Percentiles rank a stretch among this genome's conserved stretches.
These are phyloP conservation scores for Bagarius yarrelli DNA, from an alignment of 2,113 vertebrate genomes.

Conservation along the genomic window DNA sequence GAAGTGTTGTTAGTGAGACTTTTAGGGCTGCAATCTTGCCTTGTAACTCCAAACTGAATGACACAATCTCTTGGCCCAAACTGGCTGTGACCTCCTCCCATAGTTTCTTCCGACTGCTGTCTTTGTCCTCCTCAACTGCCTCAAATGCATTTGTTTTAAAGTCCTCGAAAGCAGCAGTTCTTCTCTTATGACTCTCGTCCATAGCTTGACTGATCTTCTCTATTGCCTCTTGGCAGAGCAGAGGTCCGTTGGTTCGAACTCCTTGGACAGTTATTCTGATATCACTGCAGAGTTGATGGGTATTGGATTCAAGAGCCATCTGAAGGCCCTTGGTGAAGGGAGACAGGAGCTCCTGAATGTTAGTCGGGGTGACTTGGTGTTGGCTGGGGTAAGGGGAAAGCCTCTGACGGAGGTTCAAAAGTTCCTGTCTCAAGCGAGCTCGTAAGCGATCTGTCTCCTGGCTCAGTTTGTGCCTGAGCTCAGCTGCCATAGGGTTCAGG, in stretches of 20 bases:
- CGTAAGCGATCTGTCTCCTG: constrained; percentile 69
- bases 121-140: constrained; percentile 70
- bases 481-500: constrained; percentile 56
- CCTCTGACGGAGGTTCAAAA: constrained; percentile 72
- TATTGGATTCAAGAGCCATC: constrained; percentile 70
- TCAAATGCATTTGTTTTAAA: constrained; percentile 70
- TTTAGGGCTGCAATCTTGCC: constrained; percentile 48
- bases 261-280: constrained; percentile 63
- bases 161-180: constrained; percentile 61
- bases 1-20: constrained; percentile 42
- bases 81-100: constrained; percentile 71
- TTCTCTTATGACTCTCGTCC: constrained; percentile 57
- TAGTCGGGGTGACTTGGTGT: constrained; percentile 62
- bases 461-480: constrained; percentile 57
- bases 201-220: constrained; percentile 61
- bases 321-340: constrained; percentile 74
- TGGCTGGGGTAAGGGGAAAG: constrained; percentile 73
- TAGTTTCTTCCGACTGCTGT: constrained; percentile 62
- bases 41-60: constrained; percentile 56
- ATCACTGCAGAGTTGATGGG: constrained; percentile 73
- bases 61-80: constrained; percentile 65
- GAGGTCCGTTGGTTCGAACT: constrained; percentile 55
- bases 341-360: constrained; percentile 74
- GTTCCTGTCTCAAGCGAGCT: constrained; percentile 73
- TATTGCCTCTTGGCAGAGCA: constrained; percentile 61